Conservation (phyloP, 2,113 vertebrate genomes). For the Plectropomus leopardus region DNA sequence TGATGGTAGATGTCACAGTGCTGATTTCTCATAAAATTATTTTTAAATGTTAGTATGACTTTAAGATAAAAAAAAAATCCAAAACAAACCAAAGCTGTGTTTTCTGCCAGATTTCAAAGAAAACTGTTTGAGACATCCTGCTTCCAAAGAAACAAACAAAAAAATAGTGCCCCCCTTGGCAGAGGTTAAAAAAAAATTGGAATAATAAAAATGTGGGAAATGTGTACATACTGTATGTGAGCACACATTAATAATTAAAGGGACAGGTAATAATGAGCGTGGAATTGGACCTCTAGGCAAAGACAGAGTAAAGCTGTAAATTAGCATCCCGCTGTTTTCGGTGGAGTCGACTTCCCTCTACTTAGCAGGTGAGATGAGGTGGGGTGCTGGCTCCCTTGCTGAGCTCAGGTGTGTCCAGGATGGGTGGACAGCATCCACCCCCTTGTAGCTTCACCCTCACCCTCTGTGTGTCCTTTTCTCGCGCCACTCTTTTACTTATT, state of each 20-base stretch:
- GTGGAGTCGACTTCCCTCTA: constrained; percentile 41
- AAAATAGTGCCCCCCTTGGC: too few species aligned
- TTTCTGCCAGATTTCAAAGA: too few species aligned
- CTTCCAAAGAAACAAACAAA: neutral
- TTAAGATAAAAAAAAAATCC: too few species aligned
- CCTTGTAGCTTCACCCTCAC: neutral
- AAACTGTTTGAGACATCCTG: neutral
- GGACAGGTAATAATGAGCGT: neutral
- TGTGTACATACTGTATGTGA: too few species aligned
- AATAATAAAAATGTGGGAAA: too few species aligned
- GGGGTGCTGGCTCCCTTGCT: constrained; percentile 41
- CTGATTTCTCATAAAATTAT: too few species aligned
- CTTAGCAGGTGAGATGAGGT: constrained; percentile 29
- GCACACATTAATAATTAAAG: neutral
- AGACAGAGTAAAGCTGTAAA: constrained; percentile 39
- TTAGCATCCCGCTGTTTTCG: constrained; percentile 55
- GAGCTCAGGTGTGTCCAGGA: constrained; percentile 59
- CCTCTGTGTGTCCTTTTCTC: neutral
- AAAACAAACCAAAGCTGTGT: too few species aligned
- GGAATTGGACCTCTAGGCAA: constrained; percentile 40
- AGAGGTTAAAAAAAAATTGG: neutral
- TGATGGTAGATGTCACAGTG: too few species aligned
- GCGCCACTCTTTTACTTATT: neutral
- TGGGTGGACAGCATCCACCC: constrained; percentile 21
- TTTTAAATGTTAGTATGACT: too few species aligned